phyloP scores from a whole-genome alignment of 2,888 invertebrate genomes.

The Drosophila fulvimacula region DNA sequence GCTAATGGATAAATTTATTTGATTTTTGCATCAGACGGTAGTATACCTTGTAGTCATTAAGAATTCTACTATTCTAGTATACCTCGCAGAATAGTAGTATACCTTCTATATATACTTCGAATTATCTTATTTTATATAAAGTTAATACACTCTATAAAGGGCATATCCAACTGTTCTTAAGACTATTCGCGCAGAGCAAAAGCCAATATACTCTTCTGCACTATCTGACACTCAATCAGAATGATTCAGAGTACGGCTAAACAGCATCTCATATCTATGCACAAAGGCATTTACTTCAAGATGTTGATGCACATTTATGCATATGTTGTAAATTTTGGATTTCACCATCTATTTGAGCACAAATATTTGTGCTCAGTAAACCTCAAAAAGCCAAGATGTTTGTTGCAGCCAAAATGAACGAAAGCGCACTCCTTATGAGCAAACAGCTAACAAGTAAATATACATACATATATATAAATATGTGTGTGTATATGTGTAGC shows the following conservation, averaged over 20 bases:
- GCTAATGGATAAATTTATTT: neutral
- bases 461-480: neutral
- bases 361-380: slow-evolving; percentile 68
- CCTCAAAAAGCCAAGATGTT: slow-evolving; percentile 75
- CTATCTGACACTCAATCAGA: neutral
- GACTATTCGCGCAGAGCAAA: too few species aligned
- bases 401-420: slow-evolving; percentile 53
- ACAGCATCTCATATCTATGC: slow-evolving; percentile 19
- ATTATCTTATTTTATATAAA: neutral
- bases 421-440: slow-evolving; percentile 31
- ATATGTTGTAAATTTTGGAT: slow-evolving; percentile 44
- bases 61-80: neutral
- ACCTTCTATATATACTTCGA: too few species aligned
- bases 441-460: slow-evolving; percentile 6
- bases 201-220: neutral
- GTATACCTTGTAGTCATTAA: too few species aligned
- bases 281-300: slow-evolving; percentile 4
- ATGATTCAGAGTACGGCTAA: neutral
- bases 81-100: too few species aligned
- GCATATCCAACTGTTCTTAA: neutral
- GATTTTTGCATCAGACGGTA: neutral
- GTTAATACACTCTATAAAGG: neutral
- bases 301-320: slow-evolving; percentile 10
- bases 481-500: slow-evolving; percentile 4
- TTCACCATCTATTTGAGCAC: slow-evolving; percentile 54